Conservation (phyloP, 2,888 invertebrate genomes). For the Xanthia togata region DNA sequence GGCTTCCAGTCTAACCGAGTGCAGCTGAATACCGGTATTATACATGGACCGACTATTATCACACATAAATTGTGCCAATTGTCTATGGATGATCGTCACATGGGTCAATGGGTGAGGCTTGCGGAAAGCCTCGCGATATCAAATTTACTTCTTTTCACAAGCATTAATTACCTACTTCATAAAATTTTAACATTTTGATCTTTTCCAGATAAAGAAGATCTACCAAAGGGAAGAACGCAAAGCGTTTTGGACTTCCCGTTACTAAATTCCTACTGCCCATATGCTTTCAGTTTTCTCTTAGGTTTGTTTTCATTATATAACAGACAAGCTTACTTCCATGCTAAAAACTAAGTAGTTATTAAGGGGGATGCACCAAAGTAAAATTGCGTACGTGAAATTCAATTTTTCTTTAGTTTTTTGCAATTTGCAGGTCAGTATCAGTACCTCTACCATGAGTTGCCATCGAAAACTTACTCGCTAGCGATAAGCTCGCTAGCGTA, state of each 20-base stretch:
- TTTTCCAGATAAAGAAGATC: conserved; percentile 75
- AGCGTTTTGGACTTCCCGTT: conserved; percentile 75
- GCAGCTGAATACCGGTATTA: too few species aligned
- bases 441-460: too few species aligned
- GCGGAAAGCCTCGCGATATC: neutral
- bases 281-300: conserved; percentile 81
- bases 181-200: neutral
- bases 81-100: neutral
- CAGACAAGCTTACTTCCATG: neutral
- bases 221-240: conserved; percentile 72
- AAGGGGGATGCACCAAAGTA: too few species aligned
- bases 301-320: conserved; percentile 68
- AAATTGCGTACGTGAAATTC: too few species aligned
- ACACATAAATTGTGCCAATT: too few species aligned
- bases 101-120: neutral
- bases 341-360: neutral
- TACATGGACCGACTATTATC: too few species aligned
- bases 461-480: too few species aligned
- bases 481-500: too few species aligned
- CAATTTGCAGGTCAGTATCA: too few species aligned
- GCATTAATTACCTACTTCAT: neutral
- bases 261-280: conserved; percentile 78
- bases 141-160: neutral
- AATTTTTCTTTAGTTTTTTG: too few species aligned
- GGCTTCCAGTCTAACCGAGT: too few species aligned